Percentiles rank a stretch among this genome's conserved stretches.
Conservation (phyloP, 2,797 vertebrate species). For the Platyrinchus mystaceus region DNA sequence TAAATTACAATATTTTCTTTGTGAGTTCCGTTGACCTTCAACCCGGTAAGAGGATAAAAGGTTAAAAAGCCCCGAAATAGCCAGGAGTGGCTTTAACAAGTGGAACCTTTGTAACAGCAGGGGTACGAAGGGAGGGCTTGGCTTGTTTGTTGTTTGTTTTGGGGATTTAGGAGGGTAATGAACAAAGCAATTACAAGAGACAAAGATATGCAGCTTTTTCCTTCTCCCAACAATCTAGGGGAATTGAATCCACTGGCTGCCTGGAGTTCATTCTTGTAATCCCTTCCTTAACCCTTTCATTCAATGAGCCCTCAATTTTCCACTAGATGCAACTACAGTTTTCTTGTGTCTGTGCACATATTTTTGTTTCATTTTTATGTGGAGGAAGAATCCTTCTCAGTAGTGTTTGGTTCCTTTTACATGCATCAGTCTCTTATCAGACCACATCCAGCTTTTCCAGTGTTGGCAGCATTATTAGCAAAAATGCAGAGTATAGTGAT, state of each 20-base stretch:
- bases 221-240: conserved; percentile 1
- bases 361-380: not conserved
- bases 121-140: not conserved
- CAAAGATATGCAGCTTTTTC: conserved; percentile 44
- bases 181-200: conserved; percentile 58
- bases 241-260: conserved; percentile 47
- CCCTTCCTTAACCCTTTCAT: conserved; percentile 43
- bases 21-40: conserved; percentile 35
- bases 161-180: conserved; percentile 32
- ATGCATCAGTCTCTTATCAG: not conserved
- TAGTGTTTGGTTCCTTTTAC: not conserved
- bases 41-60: conserved; percentile 36
- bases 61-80: conserved; percentile 9
- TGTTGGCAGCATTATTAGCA: not conserved
- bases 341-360: not conserved
- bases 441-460: not conserved
- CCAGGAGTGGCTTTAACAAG: conserved; percentile 7
- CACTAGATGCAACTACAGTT: not conserved
- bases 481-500: not conserved
- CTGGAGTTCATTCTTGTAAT: conserved; percentile 48
- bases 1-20: not conserved
- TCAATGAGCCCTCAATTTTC: not conserved
- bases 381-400: not conserved
- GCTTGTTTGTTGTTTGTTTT: conserved; percentile 12
- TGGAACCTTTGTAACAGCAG: conserved; percentile 10